Evolutionary conservation across 1,140 invertebrate genomes (phyloP), one percentile per base, ranked within the genome.

Genomic region (Drosophila miranda): DNA sequence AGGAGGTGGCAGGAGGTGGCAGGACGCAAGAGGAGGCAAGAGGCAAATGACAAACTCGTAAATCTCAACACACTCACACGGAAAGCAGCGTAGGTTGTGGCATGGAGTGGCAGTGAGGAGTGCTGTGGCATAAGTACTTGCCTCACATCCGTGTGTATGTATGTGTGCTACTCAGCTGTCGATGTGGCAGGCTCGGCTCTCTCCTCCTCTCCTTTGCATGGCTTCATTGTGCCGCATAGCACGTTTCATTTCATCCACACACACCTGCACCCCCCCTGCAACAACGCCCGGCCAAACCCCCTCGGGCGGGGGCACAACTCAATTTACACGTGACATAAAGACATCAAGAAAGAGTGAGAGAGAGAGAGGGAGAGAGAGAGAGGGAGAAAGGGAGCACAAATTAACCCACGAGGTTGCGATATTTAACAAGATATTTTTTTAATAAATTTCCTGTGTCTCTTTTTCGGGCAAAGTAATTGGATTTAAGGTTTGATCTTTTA

Each of bases 281-380:
- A 45, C 16, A 45, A n/a, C n/a, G n/a, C 14, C 50, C 42, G 21
- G 62, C 42, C 28, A 41, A 16, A 9, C 57, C 26, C 14, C 30
- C 46, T 26, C 23, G 42, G 34, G 28, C 63, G 62, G 38, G 19
- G 56, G 30, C 46, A 86, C 84, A 82, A 82, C 78, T 88, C 75
- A 78, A 86, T 86, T 78, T 87, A 87, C 82, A 87, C 83, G 83
- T 87, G 83, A 88, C 82, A 87, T 76, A 73, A 51, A 61, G 56
- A 54, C 34, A 13, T 0, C 11, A 4, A 38, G 1, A 38, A 1
- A 13, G 34, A 9, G 50, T 48, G 62, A 57, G 4, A 43, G 50
- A 38, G 66, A 56, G 34, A 26, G 55, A 51, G 62, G 50, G 4
- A 43, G 50, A 38, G 66, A 56, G 34, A 26, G 55, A 51, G 50